These are phyloP conservation scores for Botrylloides violaceus DNA, from an alignment of 23 tunicate species.

Conservation along the genomic window DNA sequence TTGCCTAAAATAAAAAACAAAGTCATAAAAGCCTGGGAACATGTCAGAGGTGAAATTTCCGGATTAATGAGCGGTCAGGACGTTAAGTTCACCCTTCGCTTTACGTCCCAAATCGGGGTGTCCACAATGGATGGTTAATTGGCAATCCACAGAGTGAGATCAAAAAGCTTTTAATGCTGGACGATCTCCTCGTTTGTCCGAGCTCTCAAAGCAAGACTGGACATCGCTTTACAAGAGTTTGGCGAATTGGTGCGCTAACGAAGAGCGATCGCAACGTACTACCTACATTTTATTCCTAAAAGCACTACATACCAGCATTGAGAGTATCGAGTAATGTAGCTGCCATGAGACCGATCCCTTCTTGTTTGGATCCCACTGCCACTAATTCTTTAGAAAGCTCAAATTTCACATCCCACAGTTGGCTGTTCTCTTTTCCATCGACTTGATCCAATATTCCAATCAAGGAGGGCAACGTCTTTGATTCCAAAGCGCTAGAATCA, in stretches of 20 bases:
- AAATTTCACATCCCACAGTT: conserved; percentile 29
- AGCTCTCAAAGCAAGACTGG: too few species aligned
- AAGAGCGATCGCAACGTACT: too few species aligned
- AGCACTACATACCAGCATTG: conserved; percentile 28
- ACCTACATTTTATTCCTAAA: too few species aligned
- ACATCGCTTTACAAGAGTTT: too few species aligned
- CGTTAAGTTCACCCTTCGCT: too few species aligned
- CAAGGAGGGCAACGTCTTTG: not conserved
- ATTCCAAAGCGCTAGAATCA: not conserved
- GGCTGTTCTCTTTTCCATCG: not conserved
- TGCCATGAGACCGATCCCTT: conserved; percentile 41
- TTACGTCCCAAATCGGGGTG: too few species aligned
- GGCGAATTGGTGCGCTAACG: too few species aligned
- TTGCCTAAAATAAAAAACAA: not conserved
- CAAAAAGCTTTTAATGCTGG: too few species aligned
- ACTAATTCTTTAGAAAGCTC: conserved; percentile 54
- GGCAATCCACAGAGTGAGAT: too few species aligned
- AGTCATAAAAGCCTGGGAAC: not conserved
- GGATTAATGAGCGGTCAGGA: too few species aligned
- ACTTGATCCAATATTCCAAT: not conserved
- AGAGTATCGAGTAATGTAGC: conserved; percentile 27
- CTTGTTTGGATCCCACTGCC: conserved; percentile 25
- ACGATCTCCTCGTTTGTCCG: too few species aligned
- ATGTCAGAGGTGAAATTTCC: not conserved
- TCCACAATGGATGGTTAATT: too few species aligned